Conservation (phyloP, 2,797 vertebrate species). For the Ctenochaetus hawaiiensis region DNA sequence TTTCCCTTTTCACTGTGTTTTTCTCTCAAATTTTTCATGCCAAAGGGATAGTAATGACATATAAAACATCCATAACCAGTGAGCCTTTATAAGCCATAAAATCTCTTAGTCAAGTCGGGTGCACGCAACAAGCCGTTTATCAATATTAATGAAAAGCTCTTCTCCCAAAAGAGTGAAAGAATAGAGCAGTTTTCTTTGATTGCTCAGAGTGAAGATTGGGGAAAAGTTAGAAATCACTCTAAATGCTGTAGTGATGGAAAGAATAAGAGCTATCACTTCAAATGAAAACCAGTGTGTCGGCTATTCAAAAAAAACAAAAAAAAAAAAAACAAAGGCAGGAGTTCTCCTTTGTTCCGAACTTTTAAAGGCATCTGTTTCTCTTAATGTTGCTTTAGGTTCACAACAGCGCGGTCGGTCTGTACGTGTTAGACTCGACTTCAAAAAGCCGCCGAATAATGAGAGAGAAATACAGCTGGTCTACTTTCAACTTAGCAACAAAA, state of each 20-base stretch:
- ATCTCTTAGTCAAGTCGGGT: conserved; percentile 17
- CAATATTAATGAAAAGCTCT: conserved; percentile 40
- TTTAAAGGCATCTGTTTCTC: conserved; percentile 26
- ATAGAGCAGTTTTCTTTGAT: conserved; percentile 23
- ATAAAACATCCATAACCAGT: conserved; percentile 34
- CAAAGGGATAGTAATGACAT: conserved; percentile 23
- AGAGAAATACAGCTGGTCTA: conserved; percentile 47
- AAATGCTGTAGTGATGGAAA: conserved; percentile 3
- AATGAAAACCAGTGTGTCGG: not conserved
- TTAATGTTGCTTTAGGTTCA: conserved; percentile 33
- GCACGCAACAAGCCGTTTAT: conserved; percentile 36
- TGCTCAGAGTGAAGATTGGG: conserved; percentile 13
- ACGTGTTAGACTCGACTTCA: conserved; percentile 44
- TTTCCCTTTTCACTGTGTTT: not conserved
- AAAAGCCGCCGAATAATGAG: conserved; percentile 53
- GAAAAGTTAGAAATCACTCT: conserved; percentile 21
- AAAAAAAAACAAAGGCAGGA: conserved; percentile 14
- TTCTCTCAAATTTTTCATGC: conserved; percentile 10
- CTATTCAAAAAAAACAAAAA: too few species aligned
- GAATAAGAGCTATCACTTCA: conserved; percentile 16
- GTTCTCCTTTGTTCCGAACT: conserved; percentile 5
- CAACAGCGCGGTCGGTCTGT: conserved; percentile 8
- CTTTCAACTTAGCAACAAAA: conserved; percentile 54
- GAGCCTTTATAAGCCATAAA: conserved; percentile 35
- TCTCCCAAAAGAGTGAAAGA: conserved; percentile 17